A percentile compares a stretch with the other conserved stretches of the same genome.
These are phyloP conservation scores for Spilogale gracilis DNA, from an alignment of 2,113 vertebrate genomes.

Conservation along the genomic window DNA sequence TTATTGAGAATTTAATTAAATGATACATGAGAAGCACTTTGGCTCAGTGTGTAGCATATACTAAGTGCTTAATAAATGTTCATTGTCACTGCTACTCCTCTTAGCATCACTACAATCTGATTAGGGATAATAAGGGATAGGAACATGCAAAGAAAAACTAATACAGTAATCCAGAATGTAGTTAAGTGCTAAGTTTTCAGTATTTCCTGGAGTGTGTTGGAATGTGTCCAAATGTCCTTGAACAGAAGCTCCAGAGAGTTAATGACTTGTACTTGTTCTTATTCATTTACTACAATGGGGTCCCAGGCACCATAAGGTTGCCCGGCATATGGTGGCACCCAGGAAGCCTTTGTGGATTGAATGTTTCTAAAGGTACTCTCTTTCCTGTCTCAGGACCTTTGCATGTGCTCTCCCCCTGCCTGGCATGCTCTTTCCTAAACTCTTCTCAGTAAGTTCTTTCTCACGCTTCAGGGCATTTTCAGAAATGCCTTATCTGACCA, in stretches of 20 bases:
- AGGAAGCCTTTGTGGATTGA: background rate
- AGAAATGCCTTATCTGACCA: background rate
- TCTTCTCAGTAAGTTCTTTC: background rate
- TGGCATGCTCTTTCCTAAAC: background rate
- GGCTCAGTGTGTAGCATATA: background rate
- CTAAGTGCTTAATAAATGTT: background rate
- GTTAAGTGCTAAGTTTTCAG: background rate
- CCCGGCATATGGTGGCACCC: background rate
- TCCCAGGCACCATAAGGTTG: background rate
- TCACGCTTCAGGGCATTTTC: background rate
- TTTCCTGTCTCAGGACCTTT: conserved; percentile 23
- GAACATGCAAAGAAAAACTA: background rate
- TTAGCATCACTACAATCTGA: background rate
- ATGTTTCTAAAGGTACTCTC: background rate
- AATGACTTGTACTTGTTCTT: background rate
- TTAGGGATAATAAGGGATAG: background rate
- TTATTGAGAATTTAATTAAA: conserved; percentile 11
- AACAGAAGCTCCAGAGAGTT: background rate
- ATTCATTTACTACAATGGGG: background rate
- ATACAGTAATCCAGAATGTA: background rate
- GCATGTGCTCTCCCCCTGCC: background rate
- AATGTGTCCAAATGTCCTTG: background rate
- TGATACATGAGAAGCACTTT: background rate
- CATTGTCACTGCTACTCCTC: background rate
- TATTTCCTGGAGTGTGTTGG: background rate